Percentiles rank a stretch among this genome's conserved stretches.
phyloP scores from a whole-genome alignment of 2,888 invertebrate species.

The Meghimatium bilineatum region DNA sequence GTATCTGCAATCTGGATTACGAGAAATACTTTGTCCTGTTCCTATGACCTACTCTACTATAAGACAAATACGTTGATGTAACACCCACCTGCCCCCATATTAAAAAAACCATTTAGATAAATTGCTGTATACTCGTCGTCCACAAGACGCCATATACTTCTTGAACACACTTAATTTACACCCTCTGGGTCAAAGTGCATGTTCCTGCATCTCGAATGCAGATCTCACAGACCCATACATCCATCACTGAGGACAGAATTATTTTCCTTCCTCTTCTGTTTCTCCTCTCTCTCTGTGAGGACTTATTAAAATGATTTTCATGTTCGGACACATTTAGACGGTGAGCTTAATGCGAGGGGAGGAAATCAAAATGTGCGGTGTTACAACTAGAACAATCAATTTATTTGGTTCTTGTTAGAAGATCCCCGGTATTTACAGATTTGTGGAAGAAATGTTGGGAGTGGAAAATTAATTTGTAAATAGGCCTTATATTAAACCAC shows the following conservation, averaged over 20 bases:
- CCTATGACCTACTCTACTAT: background rate
- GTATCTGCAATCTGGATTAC: no score
- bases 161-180: background rate
- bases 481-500: no score
- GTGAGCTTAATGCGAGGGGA: background rate
- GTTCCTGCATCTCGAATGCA: background rate
- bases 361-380: background rate
- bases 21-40: no score
- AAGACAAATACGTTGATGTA: background rate
- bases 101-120: slow-evolving; percentile 42
- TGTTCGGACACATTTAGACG: slow-evolving; percentile 23
- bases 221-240: background rate
- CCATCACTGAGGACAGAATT: slow-evolving; percentile 1
- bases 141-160: slow-evolving; percentile 8
- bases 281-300: background rate
- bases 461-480: no score
- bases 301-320: slow-evolving; percentile 25
- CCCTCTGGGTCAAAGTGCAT: background rate
- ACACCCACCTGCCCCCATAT: no score
- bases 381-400: background rate
- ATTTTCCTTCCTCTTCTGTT: background rate
- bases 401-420: background rate
- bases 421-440: no score
- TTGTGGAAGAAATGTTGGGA: no score
- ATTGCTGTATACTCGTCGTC: background rate